Conservation (phyloP, 2,113 vertebrate genomes). For the Cyanoderma ruficeps region DNA sequence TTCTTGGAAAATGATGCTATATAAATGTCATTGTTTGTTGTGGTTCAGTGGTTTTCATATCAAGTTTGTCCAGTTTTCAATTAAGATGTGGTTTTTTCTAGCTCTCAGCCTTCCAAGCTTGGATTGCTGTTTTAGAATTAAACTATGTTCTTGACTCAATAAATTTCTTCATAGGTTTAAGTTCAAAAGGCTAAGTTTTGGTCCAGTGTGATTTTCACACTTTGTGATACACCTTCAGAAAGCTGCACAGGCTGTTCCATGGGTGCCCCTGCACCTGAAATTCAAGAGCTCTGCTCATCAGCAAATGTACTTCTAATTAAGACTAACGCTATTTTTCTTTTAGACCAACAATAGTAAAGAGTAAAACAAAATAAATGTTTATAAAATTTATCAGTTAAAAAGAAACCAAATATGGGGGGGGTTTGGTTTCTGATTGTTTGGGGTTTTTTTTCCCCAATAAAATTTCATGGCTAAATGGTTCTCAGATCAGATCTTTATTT, state of each 20-base stretch:
- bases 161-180: background rate
- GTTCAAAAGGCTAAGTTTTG: background rate
- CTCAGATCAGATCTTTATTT: background rate
- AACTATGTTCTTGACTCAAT: background rate
- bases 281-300: background rate
- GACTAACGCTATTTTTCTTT: background rate
- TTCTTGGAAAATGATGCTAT: background rate
- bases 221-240: background rate
- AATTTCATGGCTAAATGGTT: background rate
- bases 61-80: background rate
- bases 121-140: background rate
- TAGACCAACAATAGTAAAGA: background rate
- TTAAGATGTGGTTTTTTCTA: background rate
- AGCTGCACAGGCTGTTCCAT: background rate
- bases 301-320: background rate
- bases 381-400: background rate
- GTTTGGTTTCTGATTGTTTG: background rate
- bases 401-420: background rate
- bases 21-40: background rate
- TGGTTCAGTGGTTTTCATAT: slow-evolving; percentile 20
- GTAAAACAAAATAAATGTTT: background rate
- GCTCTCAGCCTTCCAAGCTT: background rate
- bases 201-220: background rate
- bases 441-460: background rate
- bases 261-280: background rate